Evolutionary conservation across 2,888 invertebrate genomes (phyloP).

Genomic region (Dastarcus helophoroides): DNA sequence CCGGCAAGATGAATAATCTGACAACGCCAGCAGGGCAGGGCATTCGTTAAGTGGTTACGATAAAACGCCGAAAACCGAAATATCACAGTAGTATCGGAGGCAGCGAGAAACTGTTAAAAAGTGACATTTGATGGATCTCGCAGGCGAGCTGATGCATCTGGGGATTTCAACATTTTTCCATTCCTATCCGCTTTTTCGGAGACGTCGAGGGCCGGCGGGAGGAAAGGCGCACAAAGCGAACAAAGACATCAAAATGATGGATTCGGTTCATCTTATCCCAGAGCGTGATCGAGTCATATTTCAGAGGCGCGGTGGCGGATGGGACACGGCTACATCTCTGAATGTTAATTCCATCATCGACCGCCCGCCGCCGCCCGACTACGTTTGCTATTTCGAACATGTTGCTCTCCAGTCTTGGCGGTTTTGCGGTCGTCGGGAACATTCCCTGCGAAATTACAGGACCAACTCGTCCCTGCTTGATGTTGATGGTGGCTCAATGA

Average conservation of each 20-base stretch:
- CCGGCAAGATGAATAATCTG: no score
- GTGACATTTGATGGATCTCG: slow-evolving; percentile 36
- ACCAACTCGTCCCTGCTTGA: no score
- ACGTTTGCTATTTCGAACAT: slow-evolving; percentile 29
- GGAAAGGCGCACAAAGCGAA: slow-evolving; percentile 29
- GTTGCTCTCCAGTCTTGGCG: slow-evolving; percentile 20
- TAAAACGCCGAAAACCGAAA: slow-evolving; percentile 14
- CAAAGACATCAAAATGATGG: slow-evolving; percentile 43
- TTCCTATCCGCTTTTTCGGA: slow-evolving; percentile 29
- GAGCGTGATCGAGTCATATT: slow-evolving; percentile 42
- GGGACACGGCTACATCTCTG: slow-evolving; percentile 35
- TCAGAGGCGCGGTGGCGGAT: slow-evolving; percentile 30
- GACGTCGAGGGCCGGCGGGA: slow-evolving; percentile 23
- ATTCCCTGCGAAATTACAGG: no score
- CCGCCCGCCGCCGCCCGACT: no score
- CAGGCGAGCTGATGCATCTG: slow-evolving; percentile 30
- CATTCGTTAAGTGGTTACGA: slow-evolving; percentile 9
- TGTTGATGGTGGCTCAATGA: no score
- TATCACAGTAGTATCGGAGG: slow-evolving; percentile 23
- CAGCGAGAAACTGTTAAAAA: slow-evolving; percentile 32
- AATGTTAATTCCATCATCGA: slow-evolving; percentile 38
- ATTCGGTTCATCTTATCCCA: slow-evolving; percentile 41
- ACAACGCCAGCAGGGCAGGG: no score
- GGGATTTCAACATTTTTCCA: slow-evolving; percentile 35
- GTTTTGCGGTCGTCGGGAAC: background rate